These are phyloP conservation scores for Phaethornis superciliosus DNA, from an alignment of 2,113 vertebrate genomes.

Conservation along the genomic window DNA sequence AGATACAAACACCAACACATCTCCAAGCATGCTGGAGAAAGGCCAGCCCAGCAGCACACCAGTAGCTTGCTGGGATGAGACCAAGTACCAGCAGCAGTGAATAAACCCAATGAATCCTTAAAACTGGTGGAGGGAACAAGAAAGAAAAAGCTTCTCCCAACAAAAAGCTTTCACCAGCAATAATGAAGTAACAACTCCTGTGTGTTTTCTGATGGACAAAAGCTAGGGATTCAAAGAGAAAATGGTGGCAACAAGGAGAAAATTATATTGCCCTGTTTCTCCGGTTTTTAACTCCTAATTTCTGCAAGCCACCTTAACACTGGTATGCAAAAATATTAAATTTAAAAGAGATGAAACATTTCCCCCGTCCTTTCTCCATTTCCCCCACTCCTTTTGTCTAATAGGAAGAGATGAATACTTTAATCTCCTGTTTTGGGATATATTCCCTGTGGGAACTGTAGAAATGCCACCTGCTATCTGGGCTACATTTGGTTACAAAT, in stretches of 20 bases:
- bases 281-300: background rate
- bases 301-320: background rate
- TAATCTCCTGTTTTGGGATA: constrained; percentile 19
- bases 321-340: background rate
- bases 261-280: background rate
- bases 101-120: background rate
- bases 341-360: background rate
- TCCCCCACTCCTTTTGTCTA: background rate
- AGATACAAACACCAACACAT: background rate
- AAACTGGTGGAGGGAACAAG: background rate
- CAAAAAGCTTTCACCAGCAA: background rate
- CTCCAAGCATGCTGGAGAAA: background rate
- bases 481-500: constrained; percentile 9
- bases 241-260: background rate
- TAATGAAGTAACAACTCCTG: background rate
- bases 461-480: constrained; percentile 56
- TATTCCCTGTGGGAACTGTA: constrained; percentile 15
- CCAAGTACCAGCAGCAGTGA: background rate
- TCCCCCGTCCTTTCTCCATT: background rate
- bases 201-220: background rate
- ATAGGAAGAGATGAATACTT: background rate
- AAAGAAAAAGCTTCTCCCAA: background rate
- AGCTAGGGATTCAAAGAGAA: background rate
- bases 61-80: background rate
- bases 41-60: background rate